phyloP scores from a whole-genome alignment of 2,888 invertebrate genomes.

The Plutella xylostella region DNA sequence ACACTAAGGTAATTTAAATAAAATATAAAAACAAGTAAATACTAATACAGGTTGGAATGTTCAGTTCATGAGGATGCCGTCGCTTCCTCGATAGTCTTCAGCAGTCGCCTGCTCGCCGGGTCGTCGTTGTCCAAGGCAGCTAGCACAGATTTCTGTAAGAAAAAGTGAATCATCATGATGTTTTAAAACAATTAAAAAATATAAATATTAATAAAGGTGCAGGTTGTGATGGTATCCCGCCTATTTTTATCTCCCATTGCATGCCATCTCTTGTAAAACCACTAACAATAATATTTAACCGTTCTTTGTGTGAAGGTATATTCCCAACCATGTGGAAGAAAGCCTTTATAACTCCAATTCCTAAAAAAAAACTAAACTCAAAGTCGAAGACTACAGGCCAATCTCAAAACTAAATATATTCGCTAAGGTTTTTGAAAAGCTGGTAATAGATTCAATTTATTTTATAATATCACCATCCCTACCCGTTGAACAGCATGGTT shows the following conservation, averaged over 20 bases:
- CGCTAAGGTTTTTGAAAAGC: background rate
- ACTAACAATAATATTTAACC: background rate
- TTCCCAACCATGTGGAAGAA: no score
- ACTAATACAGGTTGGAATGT: no score
- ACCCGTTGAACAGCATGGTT: background rate
- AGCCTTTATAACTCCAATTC: background rate
- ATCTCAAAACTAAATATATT: background rate
- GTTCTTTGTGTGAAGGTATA: background rate
- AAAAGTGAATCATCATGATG: background rate
- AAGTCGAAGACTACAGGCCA: no score
- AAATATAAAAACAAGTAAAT: no score
- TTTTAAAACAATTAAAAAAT: background rate
- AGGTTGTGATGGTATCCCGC: background rate
- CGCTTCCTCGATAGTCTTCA: slow-evolving; percentile 27
- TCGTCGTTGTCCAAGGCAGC: slow-evolving; percentile 32
- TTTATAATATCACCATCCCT: background rate
- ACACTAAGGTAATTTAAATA: no score
- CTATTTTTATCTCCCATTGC: background rate
- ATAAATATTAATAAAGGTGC: background rate
- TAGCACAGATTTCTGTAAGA: slow-evolving; percentile 46
- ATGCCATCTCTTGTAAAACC: background rate
- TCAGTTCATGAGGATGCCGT: slow-evolving; percentile 31
- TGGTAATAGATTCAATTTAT: background rate
- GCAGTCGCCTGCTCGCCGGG: slow-evolving; percentile 17
- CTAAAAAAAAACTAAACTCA: background rate